These are phyloP conservation scores for Diachrysia chrysitis DNA, from an alignment of 2,888 invertebrate genomes.

Conservation along the genomic window DNA sequence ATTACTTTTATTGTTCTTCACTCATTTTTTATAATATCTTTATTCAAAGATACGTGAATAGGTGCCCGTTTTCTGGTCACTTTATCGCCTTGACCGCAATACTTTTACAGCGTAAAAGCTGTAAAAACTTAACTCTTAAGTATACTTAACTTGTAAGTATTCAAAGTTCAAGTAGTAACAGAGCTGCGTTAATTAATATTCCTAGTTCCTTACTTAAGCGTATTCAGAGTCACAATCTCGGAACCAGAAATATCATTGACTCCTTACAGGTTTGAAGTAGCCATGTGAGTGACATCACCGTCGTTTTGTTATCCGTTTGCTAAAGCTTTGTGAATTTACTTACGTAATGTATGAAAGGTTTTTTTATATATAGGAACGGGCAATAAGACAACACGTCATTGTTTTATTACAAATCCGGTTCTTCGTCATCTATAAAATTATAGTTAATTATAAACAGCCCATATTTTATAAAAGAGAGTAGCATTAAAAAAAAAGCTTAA, in stretches of 20 bases:
- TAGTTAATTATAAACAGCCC: too few species aligned
- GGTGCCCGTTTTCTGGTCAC: too few species aligned
- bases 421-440: too few species aligned
- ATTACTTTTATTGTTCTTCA: too few species aligned
- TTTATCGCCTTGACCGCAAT: neutral
- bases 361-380: too few species aligned
- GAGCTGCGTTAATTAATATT: neutral
- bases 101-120: neutral
- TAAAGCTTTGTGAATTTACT: neutral
- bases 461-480: too few species aligned
- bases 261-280: neutral
- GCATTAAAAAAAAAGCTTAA: too few species aligned
- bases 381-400: too few species aligned
- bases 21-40: too few species aligned
- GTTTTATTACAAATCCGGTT: too few species aligned
- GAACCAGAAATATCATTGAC: conserved; percentile 1
- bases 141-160: neutral
- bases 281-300: neutral
- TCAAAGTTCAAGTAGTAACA: neutral
- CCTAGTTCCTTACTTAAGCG: conserved; percentile 4
- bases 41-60: too few species aligned
- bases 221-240: neutral
- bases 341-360: neutral
- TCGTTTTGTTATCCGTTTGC: neutral
- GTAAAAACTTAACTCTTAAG: neutral